A percentile compares a stretch with the other conserved stretches of the same genome.
phyloP scores from a whole-genome alignment of 2,888 invertebrate species.

The Drosophila picticornis region DNA sequence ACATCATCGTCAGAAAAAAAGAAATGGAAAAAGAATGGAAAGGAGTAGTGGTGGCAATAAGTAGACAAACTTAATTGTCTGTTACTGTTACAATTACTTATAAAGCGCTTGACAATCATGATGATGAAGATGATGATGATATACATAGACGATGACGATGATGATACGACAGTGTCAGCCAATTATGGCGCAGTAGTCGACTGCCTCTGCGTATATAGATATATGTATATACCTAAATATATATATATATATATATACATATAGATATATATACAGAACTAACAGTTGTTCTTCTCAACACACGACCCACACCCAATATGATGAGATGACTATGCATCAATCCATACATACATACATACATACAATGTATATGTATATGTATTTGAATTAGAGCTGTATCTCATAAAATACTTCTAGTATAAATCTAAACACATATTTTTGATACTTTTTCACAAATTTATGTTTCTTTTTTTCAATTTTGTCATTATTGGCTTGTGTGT shows the following conservation, averaged over 20 bases:
- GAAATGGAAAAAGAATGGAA: neutral
- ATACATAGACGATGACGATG: conserved; percentile 6
- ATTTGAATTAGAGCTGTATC: conserved; percentile 54
- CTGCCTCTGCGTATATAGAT: conserved; percentile 7
- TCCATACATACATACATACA: conserved; percentile 5
- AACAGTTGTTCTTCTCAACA: conserved; percentile 60
- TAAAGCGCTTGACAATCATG: conserved; percentile 9
- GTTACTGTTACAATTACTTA: conserved; percentile 41
- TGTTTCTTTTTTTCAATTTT: conserved; percentile 13
- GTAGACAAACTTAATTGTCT: conserved; percentile 57
- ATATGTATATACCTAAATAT: conserved; percentile 4
- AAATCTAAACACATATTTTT: conserved; percentile 15
- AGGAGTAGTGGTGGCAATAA: conserved; percentile 26
- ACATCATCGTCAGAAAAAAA: conserved; percentile 57
- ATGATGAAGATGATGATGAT: conserved; percentile 4
- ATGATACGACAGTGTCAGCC: conserved; percentile 63
- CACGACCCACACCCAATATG: conserved; percentile 74
- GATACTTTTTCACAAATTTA: conserved; percentile 19
- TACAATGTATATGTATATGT: conserved; percentile 19
- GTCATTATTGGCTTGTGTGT: conserved; percentile 22
- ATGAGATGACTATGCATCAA: conserved; percentile 40
- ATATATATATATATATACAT: conserved; percentile 2
- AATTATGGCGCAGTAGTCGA: conserved; percentile 74
- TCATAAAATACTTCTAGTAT: conserved; percentile 15
- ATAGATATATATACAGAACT: conserved; percentile 27